Evolutionary conservation across 2,888 invertebrate genomes (phyloP), one percentile per base, ranked within the genome.

Genomic region (Lithophane socia): DNA sequence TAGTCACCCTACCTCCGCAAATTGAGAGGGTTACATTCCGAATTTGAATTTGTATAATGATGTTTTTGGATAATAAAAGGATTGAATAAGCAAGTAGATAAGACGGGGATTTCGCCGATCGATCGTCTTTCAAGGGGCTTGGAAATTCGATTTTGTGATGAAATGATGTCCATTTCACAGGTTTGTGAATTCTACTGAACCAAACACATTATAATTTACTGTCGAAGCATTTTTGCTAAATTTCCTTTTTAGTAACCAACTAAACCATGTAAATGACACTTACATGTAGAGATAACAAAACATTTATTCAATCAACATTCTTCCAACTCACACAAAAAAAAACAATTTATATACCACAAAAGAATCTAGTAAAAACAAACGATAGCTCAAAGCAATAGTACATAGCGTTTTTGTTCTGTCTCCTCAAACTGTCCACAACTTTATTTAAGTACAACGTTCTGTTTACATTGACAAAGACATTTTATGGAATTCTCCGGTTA

Each of bases 51-150:
- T 87, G 86, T 90, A 87, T 88, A 90, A 89, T 87, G 90, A 88
- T 90, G 88, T 91, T 90, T 89, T 90, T 88, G 88, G 88, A 88
- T 91, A 90, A 90, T 90, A 89, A 88, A 91, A 88, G 89, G 90
- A 90, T 89, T 89, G 88, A 89, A 88, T 88, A 88, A 87, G 87
- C 87, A 85, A 86, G 86, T 82, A 86, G 86, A 87, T 86, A 86
- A 87, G 88, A 82, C 80, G 85, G 84, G 87, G 89, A 86, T 88
- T 84, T 80, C 42, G 77, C 69, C 84, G 82, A 88, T 86, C 84
- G 85, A 87, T 79, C 78, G 85, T 71, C 86, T 73, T 80, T 75
- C 72, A 70, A 74, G 75, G 67, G 73, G 70, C 73, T 75, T 68
- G 54, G 66, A n/a, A 84, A 75, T 75, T 87, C 78, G 77, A 87